Evolutionary conservation across 1,140 invertebrate species (phyloP), one percentile per base, ranked within the genome.

Genomic region (Ceratina australensis): DNA sequence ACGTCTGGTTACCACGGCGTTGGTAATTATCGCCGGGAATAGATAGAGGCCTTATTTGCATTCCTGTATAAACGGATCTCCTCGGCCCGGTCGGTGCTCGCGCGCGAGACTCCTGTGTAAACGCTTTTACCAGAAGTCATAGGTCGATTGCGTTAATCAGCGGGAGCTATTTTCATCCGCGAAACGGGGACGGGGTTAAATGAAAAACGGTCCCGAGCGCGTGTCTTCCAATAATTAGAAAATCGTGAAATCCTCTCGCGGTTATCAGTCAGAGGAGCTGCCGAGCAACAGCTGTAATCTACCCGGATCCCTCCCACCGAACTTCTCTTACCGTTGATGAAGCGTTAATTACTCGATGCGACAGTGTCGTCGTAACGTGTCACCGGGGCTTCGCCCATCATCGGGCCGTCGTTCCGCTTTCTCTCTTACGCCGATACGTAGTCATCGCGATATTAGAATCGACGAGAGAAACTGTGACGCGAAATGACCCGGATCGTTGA

Each of bases 1-100:
- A 56, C 76, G 79, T 89, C 86, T 84, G 84, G 69, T 82, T 89
- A 88, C 33, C 10, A n/a, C 33, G 78, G 84, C 77, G 73, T 61
- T 78, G 73, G 82, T 88, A 90, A 90, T 90, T 87, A 84, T 79
- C 61, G 77, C 76, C 33, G 65, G 60, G 15, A 54, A 47, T n/a
- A 66, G 33, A 54, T 26, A 50, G 16, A 42, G 28, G 60, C 28
- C 76, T 84, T 84, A 86, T 86, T 86, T 86, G 80, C 82, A 87
- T 87, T 86, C 59, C 42, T 50, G n/a, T 57, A 42, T 28, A 61
- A 77, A 77, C 22, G 33, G 33, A 42, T 42, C 33, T 42, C 42
- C 47, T n/a, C n/a, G n/a, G n/a, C n/a, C n/a, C n/a, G n/a, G 22
- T 76, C 74, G n/a, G n/a, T 52, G 20, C 5, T 15, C 8, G 8